Conservation (phyloP, 2,888 invertebrate genomes). For the Agrochola lychnidis region DNA sequence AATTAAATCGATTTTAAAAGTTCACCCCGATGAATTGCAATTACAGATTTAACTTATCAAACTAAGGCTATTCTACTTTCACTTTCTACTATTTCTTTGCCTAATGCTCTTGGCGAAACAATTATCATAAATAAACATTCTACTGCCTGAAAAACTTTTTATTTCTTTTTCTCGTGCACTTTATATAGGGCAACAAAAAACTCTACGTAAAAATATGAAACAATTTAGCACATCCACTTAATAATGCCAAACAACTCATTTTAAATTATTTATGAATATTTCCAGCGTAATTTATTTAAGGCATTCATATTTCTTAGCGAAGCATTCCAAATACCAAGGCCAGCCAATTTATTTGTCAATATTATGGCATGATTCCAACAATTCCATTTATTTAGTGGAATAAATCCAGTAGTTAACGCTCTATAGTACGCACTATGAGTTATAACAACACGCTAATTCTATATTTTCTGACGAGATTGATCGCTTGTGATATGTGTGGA, state of each 20-base stretch:
- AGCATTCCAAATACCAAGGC: constrained; percentile 66
- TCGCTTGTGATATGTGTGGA: constrained; percentile 21
- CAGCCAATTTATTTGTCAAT: constrained; percentile 72
- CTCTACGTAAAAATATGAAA: constrained; percentile 30
- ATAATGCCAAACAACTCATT: constrained; percentile 47
- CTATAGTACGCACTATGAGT: constrained; percentile 44
- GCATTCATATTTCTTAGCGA: constrained; percentile 60
- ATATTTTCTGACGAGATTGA: constrained; percentile 50
- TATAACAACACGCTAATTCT: constrained; percentile 38
- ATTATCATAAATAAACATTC: constrained; percentile 18
- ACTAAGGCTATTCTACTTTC: background rate
- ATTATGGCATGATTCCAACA: constrained; percentile 77
- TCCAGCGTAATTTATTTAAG: constrained; percentile 54
- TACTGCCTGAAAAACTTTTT: background rate
- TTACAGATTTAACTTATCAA: background rate
- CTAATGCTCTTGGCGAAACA: background rate
- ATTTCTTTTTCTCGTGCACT: constrained; percentile 11
- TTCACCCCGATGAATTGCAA: background rate
- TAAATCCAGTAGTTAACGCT: constrained; percentile 56
- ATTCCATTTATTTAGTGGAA: constrained; percentile 70
- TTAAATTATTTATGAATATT: constrained; percentile 59
- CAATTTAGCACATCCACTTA: constrained; percentile 36
- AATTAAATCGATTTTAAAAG: background rate
- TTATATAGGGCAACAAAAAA: constrained; percentile 16
- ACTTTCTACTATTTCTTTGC: background rate